Base-by-base conservation (phyloP, 2,888 invertebrate species). In the Microdon myrmicae region DNA sequence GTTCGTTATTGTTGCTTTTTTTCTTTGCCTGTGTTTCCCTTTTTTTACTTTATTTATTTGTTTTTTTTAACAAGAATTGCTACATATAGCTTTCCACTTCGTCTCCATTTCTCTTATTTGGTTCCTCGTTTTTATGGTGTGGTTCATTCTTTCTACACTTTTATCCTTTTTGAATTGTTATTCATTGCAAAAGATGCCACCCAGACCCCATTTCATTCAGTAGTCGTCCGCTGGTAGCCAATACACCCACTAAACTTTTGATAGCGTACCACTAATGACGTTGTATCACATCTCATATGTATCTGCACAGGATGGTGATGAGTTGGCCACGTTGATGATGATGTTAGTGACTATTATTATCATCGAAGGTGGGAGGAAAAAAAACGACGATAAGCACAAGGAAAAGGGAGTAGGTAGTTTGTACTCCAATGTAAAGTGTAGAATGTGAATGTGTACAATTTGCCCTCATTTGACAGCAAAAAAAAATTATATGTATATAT, bases 21-120 rank as follows among this genome's bases (percentile, higher is more conserved):
- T n/a, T n/a, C n/a, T n/a, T n/a, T n/a, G n/a, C n/a, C n/a, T n/a
- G n/a, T n/a, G n/a, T n/a, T n/a, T n/a, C n/a, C n/a, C n/a, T n/a
- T n/a, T n/a, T n/a, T n/a, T n/a, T n/a, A n/a, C n/a, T n/a, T n/a
- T n/a, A n/a, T n/a, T n/a, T n/a, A n/a, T n/a, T n/a, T n/a, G n/a
- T n/a, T n/a, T n/a, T n/a, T n/a, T n/a, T n/a, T n/a, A n/a, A 51
- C 53, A 38, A 37, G 64, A 64, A 64, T 64, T 56, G 55, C 59
- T 41, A 25, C 23, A 45, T 39, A 39, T 28, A 28, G 32, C 5
- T 7, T 19, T 35, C 41, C 32, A 13, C 26, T 14, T 35, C 26
- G 14, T 17, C 48, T 56, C 47, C 37, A 12, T 19, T 13, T 8
- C 20, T 29, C 37, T 23, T 16, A 10, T 26, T 49, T 7, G 19